These are phyloP conservation scores for Cryptoprocta ferox DNA, from an alignment of 2,797 vertebrate species.

Conservation along the genomic window DNA sequence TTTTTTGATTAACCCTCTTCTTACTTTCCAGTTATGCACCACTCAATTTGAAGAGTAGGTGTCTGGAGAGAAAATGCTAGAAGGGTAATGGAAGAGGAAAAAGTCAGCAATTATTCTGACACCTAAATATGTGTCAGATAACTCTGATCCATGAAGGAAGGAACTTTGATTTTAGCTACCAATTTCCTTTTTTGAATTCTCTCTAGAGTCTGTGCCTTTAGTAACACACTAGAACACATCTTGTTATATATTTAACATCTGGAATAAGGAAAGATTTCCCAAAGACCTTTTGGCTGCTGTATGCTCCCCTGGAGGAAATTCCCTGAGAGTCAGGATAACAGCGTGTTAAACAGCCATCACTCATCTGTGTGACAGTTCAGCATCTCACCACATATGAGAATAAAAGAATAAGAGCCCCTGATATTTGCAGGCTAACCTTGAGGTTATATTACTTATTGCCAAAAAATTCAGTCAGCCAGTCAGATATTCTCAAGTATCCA, in stretches of 20 bases:
- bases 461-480: slow-evolving; percentile 55
- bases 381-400: slow-evolving; percentile 45
- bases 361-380: slow-evolving; percentile 36
- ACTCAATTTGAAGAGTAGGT: background rate
- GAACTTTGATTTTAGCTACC: slow-evolving; percentile 27
- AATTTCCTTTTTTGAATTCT: slow-evolving; percentile 47
- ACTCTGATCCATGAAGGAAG: background rate
- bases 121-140: slow-evolving; percentile 32
- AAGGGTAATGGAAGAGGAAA: slow-evolving; percentile 3
- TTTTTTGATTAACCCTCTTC: slow-evolving; percentile 2
- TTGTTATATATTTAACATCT: slow-evolving; percentile 51
- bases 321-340: slow-evolving; percentile 54
- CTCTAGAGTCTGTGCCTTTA: slow-evolving; percentile 1
- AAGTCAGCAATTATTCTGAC: slow-evolving; percentile 29
- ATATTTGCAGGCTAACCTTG: slow-evolving; percentile 38
- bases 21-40: background rate
- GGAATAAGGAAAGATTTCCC: slow-evolving; percentile 46
- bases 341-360: slow-evolving; percentile 42
- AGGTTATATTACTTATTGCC: slow-evolving; percentile 39
- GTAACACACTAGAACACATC: slow-evolving; percentile 14
- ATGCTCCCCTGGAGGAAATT: slow-evolving; percentile 50
- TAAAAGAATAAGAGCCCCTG: slow-evolving; percentile 10
- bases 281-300: slow-evolving; percentile 45
- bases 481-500: slow-evolving; percentile 34
- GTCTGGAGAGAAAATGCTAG: background rate